phyloP scores from a whole-genome alignment of 2,797 vertebrate species.

The Sparidentex hasta region DNA sequence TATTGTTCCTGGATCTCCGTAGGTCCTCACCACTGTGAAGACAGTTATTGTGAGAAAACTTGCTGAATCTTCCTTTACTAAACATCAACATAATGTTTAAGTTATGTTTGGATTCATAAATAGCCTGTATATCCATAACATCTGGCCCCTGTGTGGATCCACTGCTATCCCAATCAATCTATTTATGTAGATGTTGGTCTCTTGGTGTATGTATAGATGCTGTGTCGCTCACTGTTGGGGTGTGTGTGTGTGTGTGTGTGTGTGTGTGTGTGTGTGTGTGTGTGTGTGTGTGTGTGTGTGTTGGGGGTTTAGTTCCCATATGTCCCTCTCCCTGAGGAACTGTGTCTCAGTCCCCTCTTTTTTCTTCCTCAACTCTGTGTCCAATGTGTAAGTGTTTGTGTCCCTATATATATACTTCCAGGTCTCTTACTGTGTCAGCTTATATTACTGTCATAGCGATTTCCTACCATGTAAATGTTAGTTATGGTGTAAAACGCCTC shows the following conservation, averaged over 20 bases:
- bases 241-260: background rate
- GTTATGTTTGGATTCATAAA: background rate
- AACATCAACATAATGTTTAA: background rate
- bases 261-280: background rate
- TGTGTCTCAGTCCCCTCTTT: background rate
- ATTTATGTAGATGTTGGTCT: constrained; percentile 15
- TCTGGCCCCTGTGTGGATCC: background rate
- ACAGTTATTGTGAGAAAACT: background rate
- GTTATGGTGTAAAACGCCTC: background rate
- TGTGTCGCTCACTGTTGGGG: background rate
- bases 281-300: constrained; percentile 3
- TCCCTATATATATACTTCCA: background rate
- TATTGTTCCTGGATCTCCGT: background rate
- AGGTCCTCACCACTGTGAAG: background rate
- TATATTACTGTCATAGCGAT: constrained; percentile 42
- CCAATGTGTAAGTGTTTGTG: background rate
- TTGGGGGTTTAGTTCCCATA: background rate
- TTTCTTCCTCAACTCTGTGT: constrained; percentile 6
- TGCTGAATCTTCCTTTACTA: background rate
- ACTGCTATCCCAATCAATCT: constrained; percentile 16
- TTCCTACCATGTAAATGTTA: constrained; percentile 17
- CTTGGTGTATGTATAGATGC: background rate
- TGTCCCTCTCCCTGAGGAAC: background rate
- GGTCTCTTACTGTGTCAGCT: constrained; percentile 48
- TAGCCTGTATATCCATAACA: background rate